Conservation (phyloP, 2,113 vertebrate genomes). For the Labeo rohita region DNA sequence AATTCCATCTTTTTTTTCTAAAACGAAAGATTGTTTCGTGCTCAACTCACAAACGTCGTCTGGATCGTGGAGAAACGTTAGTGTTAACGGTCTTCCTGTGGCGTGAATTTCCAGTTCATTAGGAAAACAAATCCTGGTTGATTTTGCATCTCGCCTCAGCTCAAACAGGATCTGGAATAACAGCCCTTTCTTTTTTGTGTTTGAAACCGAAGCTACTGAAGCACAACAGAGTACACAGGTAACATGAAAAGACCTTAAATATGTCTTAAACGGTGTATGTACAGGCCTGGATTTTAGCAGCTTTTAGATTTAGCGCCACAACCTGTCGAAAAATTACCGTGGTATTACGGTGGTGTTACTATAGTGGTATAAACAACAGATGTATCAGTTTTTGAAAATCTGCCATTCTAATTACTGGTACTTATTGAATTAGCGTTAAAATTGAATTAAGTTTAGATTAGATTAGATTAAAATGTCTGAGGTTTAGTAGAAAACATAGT, state of each 20-base stretch:
- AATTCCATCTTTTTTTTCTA: neutral
- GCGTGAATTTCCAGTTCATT: neutral
- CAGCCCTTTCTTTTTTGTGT: neutral
- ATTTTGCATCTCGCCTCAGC: conserved; percentile 11
- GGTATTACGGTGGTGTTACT: neutral
- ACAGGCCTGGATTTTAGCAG: neutral
- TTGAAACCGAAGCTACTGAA: neutral
- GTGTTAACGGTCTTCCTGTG: neutral
- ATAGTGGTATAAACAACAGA: neutral
- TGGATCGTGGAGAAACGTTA: neutral
- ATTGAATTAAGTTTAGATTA: neutral
- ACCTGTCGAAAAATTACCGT: neutral
- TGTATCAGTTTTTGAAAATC: neutral
- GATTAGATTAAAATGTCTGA: neutral
- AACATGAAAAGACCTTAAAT: neutral
- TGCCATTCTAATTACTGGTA: neutral
- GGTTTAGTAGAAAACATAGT: neutral
- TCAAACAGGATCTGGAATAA: neutral
- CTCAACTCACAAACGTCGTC: neutral
- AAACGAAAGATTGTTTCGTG: neutral
- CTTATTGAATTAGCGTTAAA: neutral
- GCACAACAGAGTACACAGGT: neutral
- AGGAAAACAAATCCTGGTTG: conserved; percentile 19
- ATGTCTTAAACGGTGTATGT: neutral
- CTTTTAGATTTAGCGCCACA: neutral